phyloP scores from a whole-genome alignment of 2,888 invertebrate species.

The Melanostoma mellinum region DNA sequence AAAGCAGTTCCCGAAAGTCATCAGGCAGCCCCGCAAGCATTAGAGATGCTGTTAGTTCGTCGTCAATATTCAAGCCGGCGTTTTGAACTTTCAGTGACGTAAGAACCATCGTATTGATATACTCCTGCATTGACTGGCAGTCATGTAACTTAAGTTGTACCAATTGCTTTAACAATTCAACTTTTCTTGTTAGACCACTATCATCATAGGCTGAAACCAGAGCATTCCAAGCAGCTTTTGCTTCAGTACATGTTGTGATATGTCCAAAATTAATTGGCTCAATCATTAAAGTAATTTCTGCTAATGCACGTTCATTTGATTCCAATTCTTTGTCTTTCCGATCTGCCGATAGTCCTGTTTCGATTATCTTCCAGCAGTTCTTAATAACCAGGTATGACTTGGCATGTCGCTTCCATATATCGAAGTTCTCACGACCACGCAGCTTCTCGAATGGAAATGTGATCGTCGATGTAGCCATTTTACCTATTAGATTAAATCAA shows the following conservation, averaged over 20 bases:
- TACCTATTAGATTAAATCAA: slow-evolving; percentile 16
- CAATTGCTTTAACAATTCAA: too few relatives aligned
- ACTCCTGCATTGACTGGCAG: slow-evolving; percentile 66
- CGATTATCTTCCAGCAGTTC: slow-evolving; percentile 58
- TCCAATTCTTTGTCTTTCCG: slow-evolving; percentile 48
- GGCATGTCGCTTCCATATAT: slow-evolving; percentile 76
- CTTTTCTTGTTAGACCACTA: too few relatives aligned
- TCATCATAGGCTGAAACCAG: too few relatives aligned
- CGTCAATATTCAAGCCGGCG: slow-evolving; percentile 63
- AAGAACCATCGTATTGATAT: slow-evolving; percentile 66
- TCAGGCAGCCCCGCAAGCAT: slow-evolving; percentile 63
- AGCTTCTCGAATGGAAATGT: slow-evolving; percentile 54
- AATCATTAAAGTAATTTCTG: slow-evolving; percentile 72
- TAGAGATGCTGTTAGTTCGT: slow-evolving; percentile 61
- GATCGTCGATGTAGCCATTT: slow-evolving; percentile 27
- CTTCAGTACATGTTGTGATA: too few relatives aligned
- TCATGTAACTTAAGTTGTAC: slow-evolving; percentile 59
- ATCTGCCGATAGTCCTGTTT: slow-evolving; percentile 40
- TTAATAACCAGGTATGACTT: slow-evolving; percentile 67
- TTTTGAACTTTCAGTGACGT: slow-evolving; percentile 61
- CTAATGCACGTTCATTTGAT: slow-evolving; percentile 59
- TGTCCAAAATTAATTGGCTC: slow-evolving; percentile 72
- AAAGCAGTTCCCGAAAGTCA: slow-evolving; percentile 47
- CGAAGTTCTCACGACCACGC: slow-evolving; percentile 68
- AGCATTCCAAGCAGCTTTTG: too few relatives aligned